Evolutionary conservation across 2,113 vertebrate genomes (phyloP).

Genomic region (Plecturocebus donacophilus): DNA sequence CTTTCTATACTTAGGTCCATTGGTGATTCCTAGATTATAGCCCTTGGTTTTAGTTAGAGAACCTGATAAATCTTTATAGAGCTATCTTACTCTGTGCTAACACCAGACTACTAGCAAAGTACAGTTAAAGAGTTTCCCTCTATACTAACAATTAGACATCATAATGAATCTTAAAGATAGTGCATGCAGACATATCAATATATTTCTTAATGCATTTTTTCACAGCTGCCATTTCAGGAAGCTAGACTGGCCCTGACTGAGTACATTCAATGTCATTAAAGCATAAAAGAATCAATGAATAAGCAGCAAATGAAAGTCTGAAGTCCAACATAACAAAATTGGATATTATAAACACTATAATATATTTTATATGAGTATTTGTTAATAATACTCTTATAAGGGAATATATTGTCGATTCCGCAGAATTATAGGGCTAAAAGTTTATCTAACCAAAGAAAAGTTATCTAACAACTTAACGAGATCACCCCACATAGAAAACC

Average conservation of each 20-base stretch:
- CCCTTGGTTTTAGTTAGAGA: constrained; percentile 1
- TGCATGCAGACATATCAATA: background rate
- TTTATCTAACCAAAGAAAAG: background rate
- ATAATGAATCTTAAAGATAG: constrained; percentile 66
- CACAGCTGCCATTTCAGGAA: constrained; percentile 55
- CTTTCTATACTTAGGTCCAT: background rate
- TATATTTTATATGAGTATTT: constrained; percentile 32
- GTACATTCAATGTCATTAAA: constrained; percentile 57
- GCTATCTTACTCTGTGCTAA: constrained; percentile 7
- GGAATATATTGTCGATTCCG: background rate
- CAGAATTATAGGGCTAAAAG: background rate
- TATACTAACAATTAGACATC: constrained; percentile 48
- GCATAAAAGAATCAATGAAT: constrained; percentile 60
- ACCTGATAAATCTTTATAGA: constrained; percentile 54
- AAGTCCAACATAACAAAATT: constrained; percentile 52
- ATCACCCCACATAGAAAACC: background rate
- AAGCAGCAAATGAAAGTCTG: constrained; percentile 68
- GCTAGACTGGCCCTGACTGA: constrained; percentile 36
- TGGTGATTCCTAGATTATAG: background rate
- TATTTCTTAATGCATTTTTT: constrained; percentile 74
- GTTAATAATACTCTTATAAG: background rate
- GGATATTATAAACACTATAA: constrained; percentile 20
- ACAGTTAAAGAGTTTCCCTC: constrained; percentile 38
- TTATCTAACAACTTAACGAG: background rate
- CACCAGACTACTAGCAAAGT: constrained; percentile 34